Conservation (phyloP, 2,888 invertebrate genomes). For the Barypeithes pellucidus region DNA sequence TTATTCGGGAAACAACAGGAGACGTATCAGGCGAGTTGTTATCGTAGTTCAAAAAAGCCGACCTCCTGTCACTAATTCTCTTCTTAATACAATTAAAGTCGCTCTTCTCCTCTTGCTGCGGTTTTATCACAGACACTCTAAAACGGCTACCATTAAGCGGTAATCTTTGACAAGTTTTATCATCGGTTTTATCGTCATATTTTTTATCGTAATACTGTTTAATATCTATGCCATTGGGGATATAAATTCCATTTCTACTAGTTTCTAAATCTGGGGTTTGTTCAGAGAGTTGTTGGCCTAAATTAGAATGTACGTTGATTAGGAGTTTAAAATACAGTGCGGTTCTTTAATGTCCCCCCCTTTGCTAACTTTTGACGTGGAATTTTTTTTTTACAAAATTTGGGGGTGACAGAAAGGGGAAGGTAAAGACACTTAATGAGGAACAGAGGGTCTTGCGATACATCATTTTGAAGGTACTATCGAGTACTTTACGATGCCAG, state of each 20-base stretch:
- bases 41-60: slow-evolving; percentile 34
- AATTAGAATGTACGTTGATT: not conserved
- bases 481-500: too few relatives aligned
- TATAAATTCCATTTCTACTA: not conserved
- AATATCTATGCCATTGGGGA: not conserved
- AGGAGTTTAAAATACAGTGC: too few relatives aligned
- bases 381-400: too few relatives aligned
- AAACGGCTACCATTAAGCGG: not conserved
- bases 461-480: too few relatives aligned
- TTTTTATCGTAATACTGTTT: not conserved
- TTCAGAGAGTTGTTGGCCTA: not conserved
- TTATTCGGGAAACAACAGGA: slow-evolving; percentile 2
- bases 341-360: too few relatives aligned
- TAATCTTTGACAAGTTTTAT: not conserved
- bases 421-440: too few relatives aligned
- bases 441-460: too few relatives aligned
- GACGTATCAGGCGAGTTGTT: not conserved
- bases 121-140: slow-evolving; percentile 18
- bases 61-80: slow-evolving; percentile 36
- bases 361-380: too few relatives aligned
- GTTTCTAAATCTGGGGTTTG: not conserved
- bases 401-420: too few relatives aligned
- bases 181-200: slow-evolving; percentile 1
- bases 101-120: not conserved
- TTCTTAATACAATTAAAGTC: slow-evolving; percentile 22